Evolutionary conservation across 2,113 vertebrate species (phyloP), one percentile per base, ranked within the genome.

Genomic region (Alligator sinensis): DNA sequence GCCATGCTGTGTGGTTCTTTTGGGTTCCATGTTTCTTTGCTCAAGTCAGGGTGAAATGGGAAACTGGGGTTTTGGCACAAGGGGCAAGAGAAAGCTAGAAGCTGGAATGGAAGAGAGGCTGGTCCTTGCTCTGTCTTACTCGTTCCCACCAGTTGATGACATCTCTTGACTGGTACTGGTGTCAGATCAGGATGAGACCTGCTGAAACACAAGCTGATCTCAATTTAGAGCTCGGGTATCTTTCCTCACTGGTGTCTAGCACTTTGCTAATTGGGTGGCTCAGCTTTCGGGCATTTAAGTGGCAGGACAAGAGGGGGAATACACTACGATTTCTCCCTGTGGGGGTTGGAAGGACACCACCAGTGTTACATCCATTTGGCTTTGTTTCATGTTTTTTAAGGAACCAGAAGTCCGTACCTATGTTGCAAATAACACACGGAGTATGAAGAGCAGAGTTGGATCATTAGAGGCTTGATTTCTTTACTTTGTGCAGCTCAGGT

Each of bases 401-500:
- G 77, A 91, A 87, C 22, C 28, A 3, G 57, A 22, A 90, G 84
- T 81, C 72, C 25, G 63, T 80, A 55, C 82, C 82, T 89, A 58
- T 59, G 3, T 57, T 86, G 91, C 84, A 79, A 95, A 85, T 3
- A 75, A n/a, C 55, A 82, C 81, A 27, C 3, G 3, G 58, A 94
- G 66, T 63, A 94, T 77, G 86, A 93, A 95, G 91, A 34, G 16
- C 77, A 79, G 84, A 90, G 80, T 61, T 95, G 47, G 47, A 47
- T 47, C 47, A 47, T 74, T 47, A 74, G 38, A 74, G 78, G 83
- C 90, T 64, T 88, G 3, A 91, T 91, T 92, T 28, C 61, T 90
- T 14, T 68, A 24, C 38, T 60, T 82, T 77, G 85, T 68, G 19
- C 24, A 28, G 21, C 54, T 70, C 27, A 30, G n/a, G 38, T 78